Base-by-base conservation (phyloP, 30 jellyfish, hydroid and myxozoan species). In the Aurelia aurita complex sp. Pacific region DNA sequence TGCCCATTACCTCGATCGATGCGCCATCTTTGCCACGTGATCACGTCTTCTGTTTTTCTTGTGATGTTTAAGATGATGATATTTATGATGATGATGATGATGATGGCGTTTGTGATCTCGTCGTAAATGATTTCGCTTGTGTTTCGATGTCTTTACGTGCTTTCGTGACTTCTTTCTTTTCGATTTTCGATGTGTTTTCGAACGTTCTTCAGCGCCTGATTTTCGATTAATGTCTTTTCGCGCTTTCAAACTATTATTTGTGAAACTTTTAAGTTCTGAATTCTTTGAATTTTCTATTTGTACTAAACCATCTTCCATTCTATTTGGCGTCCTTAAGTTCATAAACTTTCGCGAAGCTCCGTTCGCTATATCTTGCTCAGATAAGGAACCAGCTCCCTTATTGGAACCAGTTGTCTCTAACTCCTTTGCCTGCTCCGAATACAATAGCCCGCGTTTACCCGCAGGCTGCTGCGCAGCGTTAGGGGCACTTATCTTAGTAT, bases 401-500 rank as follows among this genome's bases (percentile, higher is more conserved):
- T 46, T 46, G 6, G 52, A 40, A 2, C 52, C 52, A 40, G 6
- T 40, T 1, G 12, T 17, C 18, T 36, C 55, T 0, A 17, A 29
- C 29, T 10, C 77, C 9, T 67, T 36, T 8, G 14, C 6, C 53
- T 36, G 4, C 23, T 8, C 2, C 59, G 9, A 5, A 23, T 34
- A n/a, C 10, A 32, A 3, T 10, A 66, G 60, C 34, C 42, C 33
- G 43, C 89, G 64, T 29, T 79, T 79, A 32, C 89, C 89, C 23
- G 63, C 89, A 19, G 89, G 73, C 73, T 79, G 89, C 13, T 64
- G 53, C 3, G 89, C 89, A 2, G 89, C 89, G 42, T 79, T 79
- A 4, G 95, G 95, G 3, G 89, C 85, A 29, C 78, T 42, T 53
- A 76, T 68, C 43, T 77, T 76, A 10, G 77, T 14, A 67, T 86